Evolutionary conservation across 2,113 vertebrate genomes (phyloP).

Genomic region (Zosterops japonicus): DNA sequence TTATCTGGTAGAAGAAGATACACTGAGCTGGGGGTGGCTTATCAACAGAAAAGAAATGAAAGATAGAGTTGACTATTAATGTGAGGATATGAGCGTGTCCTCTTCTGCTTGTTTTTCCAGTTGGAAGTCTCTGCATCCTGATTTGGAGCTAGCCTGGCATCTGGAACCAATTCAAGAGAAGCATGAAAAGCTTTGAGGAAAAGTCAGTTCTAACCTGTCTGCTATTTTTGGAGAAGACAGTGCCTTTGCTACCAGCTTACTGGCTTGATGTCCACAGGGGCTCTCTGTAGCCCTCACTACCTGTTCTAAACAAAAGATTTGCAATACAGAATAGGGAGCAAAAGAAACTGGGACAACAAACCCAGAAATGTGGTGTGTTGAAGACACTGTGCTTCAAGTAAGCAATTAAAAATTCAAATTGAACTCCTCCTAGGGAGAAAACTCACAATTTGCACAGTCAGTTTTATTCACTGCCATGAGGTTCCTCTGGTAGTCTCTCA

Average conservation of each 20-base stretch:
- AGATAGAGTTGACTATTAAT: background rate
- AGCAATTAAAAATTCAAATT: background rate
- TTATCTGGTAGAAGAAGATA: background rate
- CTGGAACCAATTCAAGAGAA: background rate
- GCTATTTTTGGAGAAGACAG: background rate
- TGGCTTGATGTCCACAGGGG: fast-evolving
- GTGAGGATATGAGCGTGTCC: background rate
- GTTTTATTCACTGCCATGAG: background rate
- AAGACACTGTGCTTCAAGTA: background rate
- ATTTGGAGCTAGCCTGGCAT: background rate
- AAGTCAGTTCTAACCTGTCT: background rate
- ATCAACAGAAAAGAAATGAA: background rate
- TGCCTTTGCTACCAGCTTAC: background rate
- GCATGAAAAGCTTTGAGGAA: background rate
- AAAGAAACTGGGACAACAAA: background rate
- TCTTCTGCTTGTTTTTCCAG: background rate
- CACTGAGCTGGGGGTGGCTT: background rate
- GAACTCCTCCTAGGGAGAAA: background rate
- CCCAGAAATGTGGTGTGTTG: background rate
- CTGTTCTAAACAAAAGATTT: background rate
- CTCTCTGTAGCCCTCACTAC: background rate
- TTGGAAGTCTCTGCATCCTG: background rate
- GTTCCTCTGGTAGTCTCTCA: background rate
- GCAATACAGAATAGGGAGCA: background rate
- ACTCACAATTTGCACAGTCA: background rate